Conservation (phyloP, 1,140 invertebrate species). For the Heliconius melpomene region DNA sequence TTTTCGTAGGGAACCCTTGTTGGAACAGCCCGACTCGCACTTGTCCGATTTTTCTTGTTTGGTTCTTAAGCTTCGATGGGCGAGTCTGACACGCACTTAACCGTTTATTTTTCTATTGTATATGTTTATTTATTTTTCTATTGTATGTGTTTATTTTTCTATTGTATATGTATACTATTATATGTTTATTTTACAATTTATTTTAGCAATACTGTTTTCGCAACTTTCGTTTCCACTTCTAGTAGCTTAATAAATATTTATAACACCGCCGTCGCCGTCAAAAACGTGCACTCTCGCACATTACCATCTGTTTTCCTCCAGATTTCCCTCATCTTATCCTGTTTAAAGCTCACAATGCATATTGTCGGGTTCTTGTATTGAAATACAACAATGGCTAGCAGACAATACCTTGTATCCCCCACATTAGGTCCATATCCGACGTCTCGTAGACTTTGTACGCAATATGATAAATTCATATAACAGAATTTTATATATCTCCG, state of each 20-base stretch:
- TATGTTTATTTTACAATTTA: no score
- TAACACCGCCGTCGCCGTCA: neutral
- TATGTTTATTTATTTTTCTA: no score
- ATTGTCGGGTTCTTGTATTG: slow-evolving; percentile 24
- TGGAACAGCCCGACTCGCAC: fast-evolving
- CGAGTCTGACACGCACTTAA: no score
- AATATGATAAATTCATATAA: neutral
- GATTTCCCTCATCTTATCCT: neutral
- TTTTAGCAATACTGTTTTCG: neutral
- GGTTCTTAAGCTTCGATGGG: no score
- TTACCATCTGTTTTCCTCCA: slow-evolving; percentile 9
- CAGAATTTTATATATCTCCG: neutral
- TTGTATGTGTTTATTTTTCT: no score
- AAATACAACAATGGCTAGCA: slow-evolving; percentile 23
- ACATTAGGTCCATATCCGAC: slow-evolving; percentile 7
- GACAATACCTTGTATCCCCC: slow-evolving; percentile 20
- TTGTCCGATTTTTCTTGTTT: no score
- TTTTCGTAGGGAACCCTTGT: no score
- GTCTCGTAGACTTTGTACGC: neutral
- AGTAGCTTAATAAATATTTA: neutral
- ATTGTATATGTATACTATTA: no score
- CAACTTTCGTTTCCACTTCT: neutral
- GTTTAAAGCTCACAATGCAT: slow-evolving; percentile 13
- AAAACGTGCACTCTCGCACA: neutral
- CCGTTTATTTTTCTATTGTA: no score